Percentiles rank a stretch among this genome's conserved stretches.
phyloP scores from a whole-genome alignment of 2,888 invertebrate species.

The Resseliella maxima region DNA sequence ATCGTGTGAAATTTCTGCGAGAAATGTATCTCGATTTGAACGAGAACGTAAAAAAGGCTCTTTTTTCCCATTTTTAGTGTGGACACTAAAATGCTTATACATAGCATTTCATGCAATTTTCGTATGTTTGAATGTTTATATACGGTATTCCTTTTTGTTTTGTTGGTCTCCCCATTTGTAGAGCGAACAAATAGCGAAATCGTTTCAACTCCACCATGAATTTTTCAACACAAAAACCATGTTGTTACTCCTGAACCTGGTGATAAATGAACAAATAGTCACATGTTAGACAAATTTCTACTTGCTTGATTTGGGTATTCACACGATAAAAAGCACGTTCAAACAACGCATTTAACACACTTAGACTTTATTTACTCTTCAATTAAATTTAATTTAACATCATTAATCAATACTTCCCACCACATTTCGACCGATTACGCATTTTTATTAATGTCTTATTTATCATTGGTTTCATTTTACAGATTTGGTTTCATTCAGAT shows the following conservation, averaged over 20 bases:
- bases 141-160: background rate
- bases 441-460: slow-evolving; percentile 12
- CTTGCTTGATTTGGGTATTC: background rate
- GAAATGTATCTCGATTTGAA: background rate
- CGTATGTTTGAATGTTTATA: background rate
- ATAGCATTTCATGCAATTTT: background rate
- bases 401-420: slow-evolving; percentile 17
- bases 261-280: slow-evolving; percentile 31
- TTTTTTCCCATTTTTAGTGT: background rate
- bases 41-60: background rate
- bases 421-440: background rate
- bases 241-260: slow-evolving; percentile 1
- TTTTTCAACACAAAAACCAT: slow-evolving; percentile 51
- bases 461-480: background rate
- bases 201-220: slow-evolving; percentile 31
- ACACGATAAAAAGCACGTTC: background rate
- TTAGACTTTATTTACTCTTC: slow-evolving; percentile 20
- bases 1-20: slow-evolving; percentile 34
- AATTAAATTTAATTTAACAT: slow-evolving; percentile 34
- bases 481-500: background rate
- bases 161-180: background rate
- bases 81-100: background rate
- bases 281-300: slow-evolving; percentile 41
- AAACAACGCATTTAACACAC: background rate
- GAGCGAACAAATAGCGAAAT: background rate